Evolutionary conservation across 2,797 vertebrate genomes (phyloP), one percentile per base, ranked within the genome.

Genomic region (Chiloscyllium punctatum): DNA sequence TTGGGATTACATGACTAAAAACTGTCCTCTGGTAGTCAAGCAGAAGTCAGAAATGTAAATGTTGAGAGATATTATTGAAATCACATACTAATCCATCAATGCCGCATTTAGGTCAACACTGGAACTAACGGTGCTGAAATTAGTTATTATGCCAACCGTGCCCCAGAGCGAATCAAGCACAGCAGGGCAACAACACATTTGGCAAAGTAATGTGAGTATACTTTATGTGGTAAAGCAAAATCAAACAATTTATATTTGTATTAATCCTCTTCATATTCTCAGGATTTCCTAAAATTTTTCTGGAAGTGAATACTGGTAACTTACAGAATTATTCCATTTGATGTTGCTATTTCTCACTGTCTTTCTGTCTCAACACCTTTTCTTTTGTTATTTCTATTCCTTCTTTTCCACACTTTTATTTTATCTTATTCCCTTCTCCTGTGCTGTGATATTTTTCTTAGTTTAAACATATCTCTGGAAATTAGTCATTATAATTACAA

Each of bases 101-200:
- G 94, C 48, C 77, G 42, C 74, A 51, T 72, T 95, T 95, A 95
- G 90, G 62, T 92, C 90, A 74, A 95, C 25, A 95, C 11, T 53
- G 8, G 71, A 95, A 53, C 48, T 71, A 37, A 42, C 15, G 37
- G 23, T 51, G 37, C 42, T 33, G 30, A 91, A 48, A 84, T 91
- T 91, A 33, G 57, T 91, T 62, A 91, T 62, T 53, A 90, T n/a
- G 57, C 57, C 87, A 90, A 25, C 27, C 23, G 4, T 33, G 27
- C 71, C 69, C 48, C 77, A 48, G 48, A 16, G 48, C 33, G 53
- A 42, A 95, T 74, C 94, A 53, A 95, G 51, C 33, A 33, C n/a
- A 42, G 23, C 68, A 94, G 37, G 33, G n/a, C n/a, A 94, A 42
- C 25, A 51, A 30, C n/a, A 51, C 8, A 1, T 77, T 95, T 77